phyloP scores from a whole-genome alignment of 2,113 vertebrate genomes.

The Aptenodytes patagonicus region DNA sequence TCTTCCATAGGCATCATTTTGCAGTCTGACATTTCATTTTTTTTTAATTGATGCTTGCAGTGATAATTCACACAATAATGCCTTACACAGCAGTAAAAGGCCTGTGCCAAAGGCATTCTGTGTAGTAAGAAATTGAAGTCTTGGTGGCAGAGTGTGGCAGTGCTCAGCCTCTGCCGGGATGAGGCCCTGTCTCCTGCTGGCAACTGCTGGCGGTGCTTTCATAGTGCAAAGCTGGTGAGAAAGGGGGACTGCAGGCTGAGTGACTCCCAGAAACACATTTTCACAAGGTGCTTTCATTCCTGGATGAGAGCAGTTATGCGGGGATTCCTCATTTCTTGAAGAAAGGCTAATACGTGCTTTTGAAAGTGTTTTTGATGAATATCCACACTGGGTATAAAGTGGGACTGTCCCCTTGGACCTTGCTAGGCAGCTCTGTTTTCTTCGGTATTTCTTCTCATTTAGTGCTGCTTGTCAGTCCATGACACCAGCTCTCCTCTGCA shows the following conservation, averaged over 20 bases:
- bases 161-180: background rate
- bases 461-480: background rate
- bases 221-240: background rate
- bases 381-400: background rate
- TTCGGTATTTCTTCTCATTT: background rate
- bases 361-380: background rate
- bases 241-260: background rate
- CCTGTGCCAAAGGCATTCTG: background rate
- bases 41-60: background rate
- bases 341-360: background rate
- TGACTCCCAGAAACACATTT: background rate
- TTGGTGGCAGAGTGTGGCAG: background rate
- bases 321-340: background rate
- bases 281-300: background rate
- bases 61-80: background rate
- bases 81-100: background rate
- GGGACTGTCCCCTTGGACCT: background rate
- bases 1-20: background rate
- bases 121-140: background rate
- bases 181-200: background rate
- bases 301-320: background rate
- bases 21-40: background rate
- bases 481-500: background rate
- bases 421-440: background rate
- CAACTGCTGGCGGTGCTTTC: background rate